A percentile compares a stretch with the other conserved stretches of the same genome.
phyloP scores from a whole-genome alignment of 2,888 invertebrate genomes.

The Erebia aethiops region DNA sequence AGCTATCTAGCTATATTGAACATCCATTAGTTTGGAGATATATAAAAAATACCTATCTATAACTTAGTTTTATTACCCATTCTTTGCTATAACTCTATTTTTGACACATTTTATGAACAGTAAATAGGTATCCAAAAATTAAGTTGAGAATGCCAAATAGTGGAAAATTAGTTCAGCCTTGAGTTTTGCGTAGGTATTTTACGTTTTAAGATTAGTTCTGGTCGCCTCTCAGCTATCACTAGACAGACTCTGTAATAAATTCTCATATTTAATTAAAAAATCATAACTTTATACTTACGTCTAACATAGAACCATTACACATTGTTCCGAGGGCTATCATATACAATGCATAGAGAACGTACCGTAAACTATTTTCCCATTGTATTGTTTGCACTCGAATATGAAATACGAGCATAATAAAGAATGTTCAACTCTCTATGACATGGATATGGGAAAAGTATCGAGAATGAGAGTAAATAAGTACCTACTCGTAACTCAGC shows the following conservation, averaged over 20 bases:
- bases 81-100: too few species aligned
- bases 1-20: too few species aligned
- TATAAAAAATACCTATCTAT: too few species aligned
- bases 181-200: too few species aligned
- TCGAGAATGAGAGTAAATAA: constrained; percentile 19
- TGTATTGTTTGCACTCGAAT: constrained; percentile 23
- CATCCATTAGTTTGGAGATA: too few species aligned
- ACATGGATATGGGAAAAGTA: constrained; percentile 25
- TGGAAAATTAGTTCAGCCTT: too few species aligned
- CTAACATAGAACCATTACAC: not conserved
- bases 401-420: constrained; percentile 24
- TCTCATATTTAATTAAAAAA: not conserved
- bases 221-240: too few species aligned
- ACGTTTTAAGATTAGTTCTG: too few species aligned
- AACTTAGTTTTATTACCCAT: too few species aligned
- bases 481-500: not conserved
- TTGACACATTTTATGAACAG: too few species aligned
- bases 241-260: not conserved
- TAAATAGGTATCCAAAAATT: too few species aligned
- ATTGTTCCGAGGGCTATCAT: constrained; percentile 12
- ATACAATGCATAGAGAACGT: not conserved
- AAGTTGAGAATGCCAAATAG: too few species aligned
- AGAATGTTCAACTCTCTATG: constrained; percentile 18
- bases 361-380: constrained; percentile 23
- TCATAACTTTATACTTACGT: not conserved